phyloP scores from a whole-genome alignment of 2,113 vertebrate species.

The Catharus bicknelli region DNA sequence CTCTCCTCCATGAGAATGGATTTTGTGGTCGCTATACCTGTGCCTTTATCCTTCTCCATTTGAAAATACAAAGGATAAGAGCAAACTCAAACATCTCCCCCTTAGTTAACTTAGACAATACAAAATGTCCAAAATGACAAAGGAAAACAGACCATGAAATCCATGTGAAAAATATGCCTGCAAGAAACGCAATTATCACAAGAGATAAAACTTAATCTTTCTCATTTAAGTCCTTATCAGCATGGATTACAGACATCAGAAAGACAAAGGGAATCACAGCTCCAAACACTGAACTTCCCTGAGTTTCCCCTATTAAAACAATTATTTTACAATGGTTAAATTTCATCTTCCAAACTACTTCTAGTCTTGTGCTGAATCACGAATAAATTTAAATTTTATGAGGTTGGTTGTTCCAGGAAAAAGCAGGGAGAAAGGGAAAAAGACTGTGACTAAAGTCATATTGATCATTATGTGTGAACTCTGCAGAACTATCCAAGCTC shows the following conservation, averaged over 20 bases:
- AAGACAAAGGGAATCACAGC: not conserved
- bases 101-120: not conserved
- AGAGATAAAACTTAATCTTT: not conserved
- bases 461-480: not conserved
- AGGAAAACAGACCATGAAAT: not conserved
- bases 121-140: not conserved
- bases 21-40: not conserved
- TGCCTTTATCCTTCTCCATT: not conserved
- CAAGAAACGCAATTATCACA: not conserved
- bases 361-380: not conserved
- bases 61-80: not conserved
- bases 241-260: not conserved
- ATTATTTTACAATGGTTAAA: not conserved
- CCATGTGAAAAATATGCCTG: not conserved
- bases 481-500: not conserved
- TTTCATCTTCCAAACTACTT: not conserved
- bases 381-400: not conserved
- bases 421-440: not conserved
- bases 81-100: not conserved
- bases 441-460: not conserved
- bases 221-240: not conserved
- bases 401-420: not conserved
- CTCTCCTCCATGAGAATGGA: not conserved
- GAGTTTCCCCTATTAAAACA: not conserved
- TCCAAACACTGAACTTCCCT: not conserved